Conservation (phyloP, 1,140 invertebrate genomes). For the Drosophila funebris region DNA sequence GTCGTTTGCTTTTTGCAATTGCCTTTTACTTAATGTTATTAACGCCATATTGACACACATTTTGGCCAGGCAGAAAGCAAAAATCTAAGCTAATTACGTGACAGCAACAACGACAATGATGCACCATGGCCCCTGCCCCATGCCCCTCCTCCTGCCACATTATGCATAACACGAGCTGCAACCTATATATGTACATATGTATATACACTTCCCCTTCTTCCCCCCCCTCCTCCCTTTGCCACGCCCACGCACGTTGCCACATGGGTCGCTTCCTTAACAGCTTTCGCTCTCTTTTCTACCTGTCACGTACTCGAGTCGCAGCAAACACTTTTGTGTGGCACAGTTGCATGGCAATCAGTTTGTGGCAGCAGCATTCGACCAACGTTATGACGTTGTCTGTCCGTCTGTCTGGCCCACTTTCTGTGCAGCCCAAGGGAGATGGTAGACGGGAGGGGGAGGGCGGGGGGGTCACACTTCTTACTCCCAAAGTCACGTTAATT, state of each 20-base stretch:
- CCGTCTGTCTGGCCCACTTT: slow-evolving; percentile 18
- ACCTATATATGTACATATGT: too few relatives aligned
- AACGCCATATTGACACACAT: slow-evolving; percentile 79
- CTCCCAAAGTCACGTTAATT: slow-evolving; percentile 66
- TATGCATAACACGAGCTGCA: slow-evolving; percentile 1
- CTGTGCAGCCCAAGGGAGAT: too few relatives aligned
- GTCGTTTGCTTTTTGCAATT: slow-evolving; percentile 55
- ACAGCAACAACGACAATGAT: slow-evolving; percentile 16
- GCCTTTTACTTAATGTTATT: slow-evolving; percentile 80
- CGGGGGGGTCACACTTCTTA: not conserved
- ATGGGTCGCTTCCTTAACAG: slow-evolving; percentile 38
- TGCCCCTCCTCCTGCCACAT: not conserved
- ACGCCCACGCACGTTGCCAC: slow-evolving; percentile 14
- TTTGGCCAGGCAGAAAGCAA: slow-evolving; percentile 34
- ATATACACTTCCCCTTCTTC: not conserved
- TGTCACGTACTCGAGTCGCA: slow-evolving; percentile 31
- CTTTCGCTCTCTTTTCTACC: slow-evolving; percentile 52
- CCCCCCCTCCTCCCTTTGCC: not conserved
- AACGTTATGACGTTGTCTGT: slow-evolving; percentile 18
- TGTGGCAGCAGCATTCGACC: slow-evolving; percentile 21
- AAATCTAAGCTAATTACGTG: slow-evolving; percentile 80
- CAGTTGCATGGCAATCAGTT: slow-evolving; percentile 40
- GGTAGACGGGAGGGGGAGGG: not conserved
- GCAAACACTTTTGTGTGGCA: slow-evolving; percentile 2
- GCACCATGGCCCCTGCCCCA: not conserved